A percentile compares a stretch with the other conserved stretches of the same genome.
These are phyloP conservation scores for Calycopis cecrops DNA, from an alignment of 1,140 invertebrate species.

Conservation along the genomic window DNA sequence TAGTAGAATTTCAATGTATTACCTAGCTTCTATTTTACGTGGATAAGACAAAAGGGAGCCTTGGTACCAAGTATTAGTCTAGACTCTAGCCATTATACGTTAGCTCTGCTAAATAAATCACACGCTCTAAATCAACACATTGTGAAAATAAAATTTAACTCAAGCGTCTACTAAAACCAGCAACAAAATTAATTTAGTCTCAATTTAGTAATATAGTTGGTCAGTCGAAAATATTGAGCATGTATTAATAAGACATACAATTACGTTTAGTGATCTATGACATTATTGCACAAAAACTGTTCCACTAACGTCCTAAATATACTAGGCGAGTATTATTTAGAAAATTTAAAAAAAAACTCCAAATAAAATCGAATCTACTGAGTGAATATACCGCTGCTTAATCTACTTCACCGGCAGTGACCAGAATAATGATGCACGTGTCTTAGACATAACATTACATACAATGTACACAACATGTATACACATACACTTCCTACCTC, in stretches of 20 bases:
- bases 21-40: too few relatives aligned
- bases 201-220: constrained; percentile 49
- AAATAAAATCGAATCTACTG: constrained; percentile 48
- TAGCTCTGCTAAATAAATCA: not conserved
- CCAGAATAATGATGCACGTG: constrained; percentile 46
- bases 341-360: constrained; percentile 38
- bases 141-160: constrained; percentile 14
- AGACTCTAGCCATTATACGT: not conserved
- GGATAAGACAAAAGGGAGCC: too few relatives aligned
- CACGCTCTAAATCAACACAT: constrained; percentile 4
- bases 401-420: constrained; percentile 56
- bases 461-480: constrained; percentile 13
- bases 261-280: constrained; percentile 52
- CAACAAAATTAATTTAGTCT: constrained; percentile 20
- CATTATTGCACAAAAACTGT: constrained; percentile 68
- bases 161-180: constrained; percentile 20
- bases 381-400: constrained; percentile 51
- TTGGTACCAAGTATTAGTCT: constrained; percentile 1
- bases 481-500: constrained; percentile 10
- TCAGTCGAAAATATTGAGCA: constrained; percentile 73
- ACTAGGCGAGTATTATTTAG: constrained; percentile 50
- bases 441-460: constrained; percentile 24
- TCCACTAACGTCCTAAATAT: constrained; percentile 58
- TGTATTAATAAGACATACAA: constrained; percentile 53
- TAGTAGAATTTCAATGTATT: too few relatives aligned